Evolutionary conservation across 2,888 invertebrate genomes (phyloP).

Genomic region (Nasonia oneida): DNA sequence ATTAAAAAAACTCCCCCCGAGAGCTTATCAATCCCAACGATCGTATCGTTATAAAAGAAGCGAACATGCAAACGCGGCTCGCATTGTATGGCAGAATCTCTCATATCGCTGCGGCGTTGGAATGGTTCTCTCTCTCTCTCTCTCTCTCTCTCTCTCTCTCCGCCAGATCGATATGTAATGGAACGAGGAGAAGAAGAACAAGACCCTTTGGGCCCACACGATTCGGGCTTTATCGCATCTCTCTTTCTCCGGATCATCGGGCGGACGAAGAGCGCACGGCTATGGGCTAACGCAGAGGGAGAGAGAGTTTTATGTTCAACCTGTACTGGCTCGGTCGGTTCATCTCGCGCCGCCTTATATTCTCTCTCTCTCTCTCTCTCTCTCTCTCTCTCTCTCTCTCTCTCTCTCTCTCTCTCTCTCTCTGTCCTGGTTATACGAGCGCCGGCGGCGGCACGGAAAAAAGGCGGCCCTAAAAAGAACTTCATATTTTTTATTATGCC

Average conservation of each 20-base stretch:
- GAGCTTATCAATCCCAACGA: slow-evolving; percentile 3
- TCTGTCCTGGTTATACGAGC: slow-evolving; percentile 66
- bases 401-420: slow-evolving; percentile 40
- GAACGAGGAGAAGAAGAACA: background rate
- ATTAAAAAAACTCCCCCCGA: background rate
- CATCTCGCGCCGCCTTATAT: slow-evolving; percentile 70
- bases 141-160: background rate
- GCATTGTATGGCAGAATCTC: slow-evolving; percentile 1
- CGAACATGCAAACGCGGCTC: background rate
- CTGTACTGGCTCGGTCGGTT: slow-evolving; percentile 57
- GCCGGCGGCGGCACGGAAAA: slow-evolving; percentile 78
- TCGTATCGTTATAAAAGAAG: background rate
- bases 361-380: slow-evolving; percentile 54
- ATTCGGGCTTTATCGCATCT: slow-evolving; percentile 60
- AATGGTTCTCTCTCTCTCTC: background rate
- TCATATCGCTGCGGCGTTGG: background rate
- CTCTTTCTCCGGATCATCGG: slow-evolving; percentile 59
- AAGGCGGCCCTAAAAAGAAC: slow-evolving; percentile 79
- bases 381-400: slow-evolving; percentile 55
- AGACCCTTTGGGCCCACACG: slow-evolving; percentile 32
- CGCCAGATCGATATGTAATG: background rate
- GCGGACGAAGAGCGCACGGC: slow-evolving; percentile 25
- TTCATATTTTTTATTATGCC: slow-evolving; percentile 79
- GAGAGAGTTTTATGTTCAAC: slow-evolving; percentile 53
- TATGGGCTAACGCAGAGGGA: background rate